Conservation (phyloP, 2,888 invertebrate genomes). For the Coremacera marginata region DNA sequence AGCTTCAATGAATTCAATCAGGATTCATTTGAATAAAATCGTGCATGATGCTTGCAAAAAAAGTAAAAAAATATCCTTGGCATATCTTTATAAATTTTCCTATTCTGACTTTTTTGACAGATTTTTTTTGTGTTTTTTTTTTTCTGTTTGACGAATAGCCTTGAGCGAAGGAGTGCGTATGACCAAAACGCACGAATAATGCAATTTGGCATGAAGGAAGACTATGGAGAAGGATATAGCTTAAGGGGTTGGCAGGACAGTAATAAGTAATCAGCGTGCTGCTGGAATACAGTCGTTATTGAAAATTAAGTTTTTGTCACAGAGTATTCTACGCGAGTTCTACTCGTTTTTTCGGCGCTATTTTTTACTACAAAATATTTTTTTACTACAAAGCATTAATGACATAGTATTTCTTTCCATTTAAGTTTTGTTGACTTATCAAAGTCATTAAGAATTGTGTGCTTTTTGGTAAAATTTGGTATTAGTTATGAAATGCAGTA, state of each 20-base stretch:
- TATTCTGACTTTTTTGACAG: background rate
- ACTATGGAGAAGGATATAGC: no score
- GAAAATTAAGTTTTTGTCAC: background rate
- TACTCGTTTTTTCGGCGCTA: background rate
- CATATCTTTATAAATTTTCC: background rate
- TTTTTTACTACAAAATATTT: background rate
- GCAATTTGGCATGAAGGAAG: no score
- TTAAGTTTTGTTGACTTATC: constrained; percentile 20
- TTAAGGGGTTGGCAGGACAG: no score
- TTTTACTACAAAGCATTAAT: constrained; percentile 1
- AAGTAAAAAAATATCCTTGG: background rate
- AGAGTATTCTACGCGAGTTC: no score
- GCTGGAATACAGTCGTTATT: background rate
- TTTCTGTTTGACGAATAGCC: background rate
- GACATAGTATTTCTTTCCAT: constrained; percentile 20
- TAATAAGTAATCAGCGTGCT: no score
- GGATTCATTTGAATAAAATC: constrained; percentile 65
- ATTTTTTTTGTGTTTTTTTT: background rate
- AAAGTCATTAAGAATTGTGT: background rate
- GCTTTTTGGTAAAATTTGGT: no score
- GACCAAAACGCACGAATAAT: no score
- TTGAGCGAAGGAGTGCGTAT: background rate
- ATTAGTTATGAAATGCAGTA: no score
- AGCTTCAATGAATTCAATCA: constrained; percentile 65
- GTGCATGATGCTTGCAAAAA: constrained; percentile 50